Conservation (phyloP, 2,797 vertebrate genomes). For the Melanotaenia pygmaea region DNA sequence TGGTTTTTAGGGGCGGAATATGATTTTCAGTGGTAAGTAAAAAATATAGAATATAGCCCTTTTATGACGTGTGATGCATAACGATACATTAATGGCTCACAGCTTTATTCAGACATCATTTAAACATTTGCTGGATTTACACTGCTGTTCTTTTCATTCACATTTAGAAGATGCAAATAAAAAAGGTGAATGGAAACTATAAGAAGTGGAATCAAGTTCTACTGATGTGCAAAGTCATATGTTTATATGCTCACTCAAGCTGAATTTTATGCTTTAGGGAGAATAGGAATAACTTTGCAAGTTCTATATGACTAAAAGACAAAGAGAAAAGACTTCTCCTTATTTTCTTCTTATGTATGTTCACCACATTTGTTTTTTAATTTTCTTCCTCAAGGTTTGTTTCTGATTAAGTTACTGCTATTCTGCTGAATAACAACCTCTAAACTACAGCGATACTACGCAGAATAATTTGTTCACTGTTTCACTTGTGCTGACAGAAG, state of each 20-base stretch:
- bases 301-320: background rate
- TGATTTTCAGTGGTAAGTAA: background rate
- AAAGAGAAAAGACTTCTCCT: background rate
- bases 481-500: too few relatives aligned
- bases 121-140: background rate
- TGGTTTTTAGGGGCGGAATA: background rate
- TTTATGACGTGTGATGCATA: too few relatives aligned
- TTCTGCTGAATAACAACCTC: too few relatives aligned
- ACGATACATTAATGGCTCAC: too few relatives aligned
- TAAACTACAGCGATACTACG: too few relatives aligned
- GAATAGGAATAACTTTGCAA: background rate
- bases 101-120: background rate
- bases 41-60: background rate
- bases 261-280: background rate
- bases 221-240: background rate
- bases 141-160: background rate
- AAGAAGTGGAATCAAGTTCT: background rate
- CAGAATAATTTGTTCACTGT: too few relatives aligned
- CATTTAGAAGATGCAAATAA: too few relatives aligned
- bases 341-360: too few relatives aligned
- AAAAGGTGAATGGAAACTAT: background rate
- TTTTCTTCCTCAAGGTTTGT: too few relatives aligned
- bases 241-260: background rate
- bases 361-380: too few relatives aligned
- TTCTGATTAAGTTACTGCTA: too few relatives aligned